Conservation (phyloP, 1,140 invertebrate genomes). For the Bombus haemorrhoidalis region DNA sequence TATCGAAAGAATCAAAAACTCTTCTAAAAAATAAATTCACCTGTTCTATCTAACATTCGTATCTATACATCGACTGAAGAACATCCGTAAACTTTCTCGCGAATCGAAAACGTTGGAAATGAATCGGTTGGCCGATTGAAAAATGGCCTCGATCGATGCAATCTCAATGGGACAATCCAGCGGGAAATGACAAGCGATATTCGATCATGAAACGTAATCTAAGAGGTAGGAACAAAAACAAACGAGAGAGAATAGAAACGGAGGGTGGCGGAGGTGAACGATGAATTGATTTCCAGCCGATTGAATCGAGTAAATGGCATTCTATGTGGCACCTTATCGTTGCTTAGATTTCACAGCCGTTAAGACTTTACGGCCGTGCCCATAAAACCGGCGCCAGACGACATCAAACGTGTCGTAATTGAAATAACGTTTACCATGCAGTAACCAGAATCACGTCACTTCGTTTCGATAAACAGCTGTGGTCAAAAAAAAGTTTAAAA, state of each 20-base stretch:
- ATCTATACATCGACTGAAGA: not conserved
- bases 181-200: slow-evolving; percentile 26
- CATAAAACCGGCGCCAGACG: slow-evolving; percentile 62
- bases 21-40: not conserved
- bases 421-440: slow-evolving; percentile 58
- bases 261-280: slow-evolving; percentile 1
- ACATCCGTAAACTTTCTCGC: not conserved
- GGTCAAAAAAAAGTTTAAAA: not conserved
- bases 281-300: slow-evolving; percentile 64
- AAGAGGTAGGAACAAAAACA: not conserved
- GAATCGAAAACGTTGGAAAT: not conserved
- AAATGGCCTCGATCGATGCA: not conserved
- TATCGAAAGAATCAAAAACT: no score
- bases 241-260: not conserved
- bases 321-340: slow-evolving; percentile 57
- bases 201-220: not conserved
- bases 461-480: not conserved
- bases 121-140: not conserved
- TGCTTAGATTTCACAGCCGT: slow-evolving; percentile 64
- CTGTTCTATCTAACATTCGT: not conserved
- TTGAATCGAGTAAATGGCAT: slow-evolving; percentile 56
- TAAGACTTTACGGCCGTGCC: slow-evolving; percentile 58
- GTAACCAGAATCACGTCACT: slow-evolving; percentile 52
- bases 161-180: slow-evolving; percentile 6
- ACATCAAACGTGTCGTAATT: slow-evolving; percentile 65